Evolutionary conservation across 2,888 invertebrate genomes (phyloP).

Genomic region (Spodoptera picta): DNA sequence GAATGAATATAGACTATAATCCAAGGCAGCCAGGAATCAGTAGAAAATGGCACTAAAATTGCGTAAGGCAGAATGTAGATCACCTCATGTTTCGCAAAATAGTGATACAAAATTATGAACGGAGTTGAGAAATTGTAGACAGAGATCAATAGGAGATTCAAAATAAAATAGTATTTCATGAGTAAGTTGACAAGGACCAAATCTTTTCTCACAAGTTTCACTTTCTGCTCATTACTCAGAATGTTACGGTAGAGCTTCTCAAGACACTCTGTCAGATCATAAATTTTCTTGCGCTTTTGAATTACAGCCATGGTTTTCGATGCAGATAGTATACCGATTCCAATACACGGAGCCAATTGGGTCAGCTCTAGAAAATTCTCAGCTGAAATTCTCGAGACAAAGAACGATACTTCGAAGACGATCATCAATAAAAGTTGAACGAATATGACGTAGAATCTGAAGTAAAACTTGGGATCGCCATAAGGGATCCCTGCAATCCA

Average conservation of each 20-base stretch:
- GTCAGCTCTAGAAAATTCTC: constrained; percentile 75
- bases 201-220: constrained; percentile 60
- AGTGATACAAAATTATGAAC: constrained; percentile 68
- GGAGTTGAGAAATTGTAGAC: constrained; percentile 77
- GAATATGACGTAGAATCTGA: constrained; percentile 61
- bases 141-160: constrained; percentile 72
- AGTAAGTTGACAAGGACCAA: constrained; percentile 66
- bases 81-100: constrained; percentile 59
- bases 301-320: constrained; percentile 66
- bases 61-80: constrained; percentile 71
- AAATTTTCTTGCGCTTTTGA: constrained; percentile 62
- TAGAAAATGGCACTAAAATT: constrained; percentile 73
- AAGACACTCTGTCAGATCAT: constrained; percentile 63
- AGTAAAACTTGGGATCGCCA: constrained; percentile 55
- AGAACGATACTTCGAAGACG: constrained; percentile 63
- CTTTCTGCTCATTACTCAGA: constrained; percentile 59
- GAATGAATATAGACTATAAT: constrained; percentile 69
- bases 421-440: constrained; percentile 58
- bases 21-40: constrained; percentile 72
- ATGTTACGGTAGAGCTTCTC: constrained; percentile 62
- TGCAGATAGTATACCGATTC: constrained; percentile 66
- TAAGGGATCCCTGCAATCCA: constrained; percentile 71
- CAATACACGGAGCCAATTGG: constrained; percentile 71
- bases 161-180: constrained; percentile 72
- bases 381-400: constrained; percentile 68